Evolutionary conservation across 1,140 invertebrate genomes (phyloP).

Genomic region (Drosophila willistoni): DNA sequence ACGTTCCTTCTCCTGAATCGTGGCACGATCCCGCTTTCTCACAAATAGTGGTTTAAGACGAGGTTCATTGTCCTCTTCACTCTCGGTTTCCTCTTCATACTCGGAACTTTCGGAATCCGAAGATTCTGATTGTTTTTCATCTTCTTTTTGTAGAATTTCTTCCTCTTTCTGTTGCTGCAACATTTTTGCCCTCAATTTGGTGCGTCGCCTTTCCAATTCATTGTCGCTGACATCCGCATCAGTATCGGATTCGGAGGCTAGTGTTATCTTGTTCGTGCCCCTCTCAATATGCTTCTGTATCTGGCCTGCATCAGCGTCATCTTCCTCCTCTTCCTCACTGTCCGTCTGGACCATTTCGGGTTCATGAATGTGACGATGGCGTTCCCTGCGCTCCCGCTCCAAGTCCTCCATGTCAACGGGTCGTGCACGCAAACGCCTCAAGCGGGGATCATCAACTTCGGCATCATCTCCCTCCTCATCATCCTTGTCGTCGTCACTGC

Average conservation of each 20-base stretch:
- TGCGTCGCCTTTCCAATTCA: constrained; percentile 92
- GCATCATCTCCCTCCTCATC: constrained; percentile 83
- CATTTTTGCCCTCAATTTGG: constrained; percentile 88
- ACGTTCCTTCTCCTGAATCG: constrained; percentile 96
- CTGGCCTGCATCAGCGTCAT: constrained; percentile 68
- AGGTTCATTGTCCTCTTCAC: constrained; percentile 88
- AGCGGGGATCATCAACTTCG: constrained; percentile 90
- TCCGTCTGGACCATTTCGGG: constrained; percentile 90
- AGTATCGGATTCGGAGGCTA: constrained; percentile 88
- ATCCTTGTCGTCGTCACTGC: constrained; percentile 36
- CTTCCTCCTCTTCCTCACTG: constrained; percentile 84
- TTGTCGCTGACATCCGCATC: constrained; percentile 89
- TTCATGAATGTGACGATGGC: constrained; percentile 87
- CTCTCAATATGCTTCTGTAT: constrained; percentile 76
- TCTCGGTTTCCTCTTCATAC: constrained; percentile 89
- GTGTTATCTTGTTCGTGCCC: constrained; percentile 83
- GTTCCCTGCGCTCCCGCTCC: constrained; percentile 82
- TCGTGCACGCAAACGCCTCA: constrained; percentile 86
- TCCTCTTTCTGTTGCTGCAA: constrained; percentile 88
- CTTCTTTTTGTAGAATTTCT: constrained; percentile 85
- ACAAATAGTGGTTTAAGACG: constrained; percentile 99
- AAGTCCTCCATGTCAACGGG: constrained; percentile 85
- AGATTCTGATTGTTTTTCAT: constrained; percentile 91
- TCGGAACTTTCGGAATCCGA: constrained; percentile 88
- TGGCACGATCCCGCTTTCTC: constrained; percentile 96